phyloP scores from a whole-genome alignment of 2,888 invertebrate species.

The Lithophane semibrunnea region DNA sequence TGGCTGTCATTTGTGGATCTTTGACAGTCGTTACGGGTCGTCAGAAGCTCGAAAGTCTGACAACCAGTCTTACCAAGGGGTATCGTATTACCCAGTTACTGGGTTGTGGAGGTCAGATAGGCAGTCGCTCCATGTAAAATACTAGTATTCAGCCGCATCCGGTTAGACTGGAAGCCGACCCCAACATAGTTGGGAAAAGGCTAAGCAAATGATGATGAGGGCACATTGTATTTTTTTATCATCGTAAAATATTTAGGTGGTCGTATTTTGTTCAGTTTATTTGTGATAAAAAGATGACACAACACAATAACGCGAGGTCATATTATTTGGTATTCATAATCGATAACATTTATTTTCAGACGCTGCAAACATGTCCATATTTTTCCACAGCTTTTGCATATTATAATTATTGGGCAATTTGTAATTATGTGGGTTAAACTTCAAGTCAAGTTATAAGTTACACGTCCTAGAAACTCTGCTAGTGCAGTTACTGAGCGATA shows the following conservation, averaged over 20 bases:
- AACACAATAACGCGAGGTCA: conserved; percentile 26
- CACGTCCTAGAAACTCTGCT: not conserved
- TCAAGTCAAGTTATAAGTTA: not conserved
- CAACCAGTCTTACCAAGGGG: no score
- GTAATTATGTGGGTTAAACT: not conserved
- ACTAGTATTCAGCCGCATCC: no score
- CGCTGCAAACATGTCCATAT: conserved; percentile 16
- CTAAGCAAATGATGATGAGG: not conserved
- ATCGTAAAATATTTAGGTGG: conserved; percentile 31
- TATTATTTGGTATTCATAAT: conserved; percentile 15
- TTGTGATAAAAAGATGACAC: conserved; percentile 21
- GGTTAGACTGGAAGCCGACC: no score
- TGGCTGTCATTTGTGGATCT: no score
- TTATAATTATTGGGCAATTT: conserved; percentile 26
- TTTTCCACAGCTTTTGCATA: not conserved
- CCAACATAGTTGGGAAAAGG: no score
- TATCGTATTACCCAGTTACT: no score
- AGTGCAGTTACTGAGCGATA: not conserved
- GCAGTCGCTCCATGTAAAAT: no score
- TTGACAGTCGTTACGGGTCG: no score
- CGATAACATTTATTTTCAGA: conserved; percentile 29
- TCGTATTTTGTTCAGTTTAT: conserved; percentile 15
- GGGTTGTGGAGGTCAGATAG: no score
- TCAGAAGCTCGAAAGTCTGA: no score
- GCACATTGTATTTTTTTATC: conserved; percentile 25